Evolutionary conservation across 2,113 vertebrate species (phyloP), one percentile per base, ranked within the genome.

Genomic region (Etheostoma cragini): DNA sequence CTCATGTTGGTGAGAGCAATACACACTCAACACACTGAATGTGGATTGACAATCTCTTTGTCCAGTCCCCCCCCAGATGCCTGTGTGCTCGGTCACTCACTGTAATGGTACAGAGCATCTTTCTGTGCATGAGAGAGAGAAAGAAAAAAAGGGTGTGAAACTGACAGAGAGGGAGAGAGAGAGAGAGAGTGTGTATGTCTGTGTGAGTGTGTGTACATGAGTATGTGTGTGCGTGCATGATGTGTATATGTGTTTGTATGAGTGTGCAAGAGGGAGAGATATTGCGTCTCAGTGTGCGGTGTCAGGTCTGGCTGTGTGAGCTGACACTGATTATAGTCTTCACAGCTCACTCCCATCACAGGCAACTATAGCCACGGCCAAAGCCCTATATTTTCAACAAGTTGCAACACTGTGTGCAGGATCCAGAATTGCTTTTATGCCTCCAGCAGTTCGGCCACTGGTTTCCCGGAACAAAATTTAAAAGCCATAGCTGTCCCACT

Each of bases 291-390:
- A 91, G 91, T 92, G 90, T 91, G 91, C 76, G 88, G 89, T 93
- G 91, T 92, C 93, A 91, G 90, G 88, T 92, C 92, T 93, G 91
- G 89, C 90, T 92, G 91, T 91, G 91, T 90, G 89, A 92, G 92
- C 91, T 94, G 93, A 94, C 93, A 92, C 91, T 95, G 93, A 95
- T 95, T 94, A 93, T 90, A 94, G 94, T 93, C 92, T 94, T 94
- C 91, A 92, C 92, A 88, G 90, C 90, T 93, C 90, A 89, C 89
- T 91, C 89, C 88, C 91, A 92, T 93, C 91, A 92, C 90, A 90
- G 85, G 85, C 90, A 92, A 93, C 89, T 89, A 90, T 86, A 89
- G 91, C 92, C 85, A 65, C 17, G 65, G 88, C 87, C 85, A 90
- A 91, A 91, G 90, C 88, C 89, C 88, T 86, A 83, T 90, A 93